Evolutionary conservation across 2,113 vertebrate species (phyloP).

Genomic region (Pterocles burchelli): DNA sequence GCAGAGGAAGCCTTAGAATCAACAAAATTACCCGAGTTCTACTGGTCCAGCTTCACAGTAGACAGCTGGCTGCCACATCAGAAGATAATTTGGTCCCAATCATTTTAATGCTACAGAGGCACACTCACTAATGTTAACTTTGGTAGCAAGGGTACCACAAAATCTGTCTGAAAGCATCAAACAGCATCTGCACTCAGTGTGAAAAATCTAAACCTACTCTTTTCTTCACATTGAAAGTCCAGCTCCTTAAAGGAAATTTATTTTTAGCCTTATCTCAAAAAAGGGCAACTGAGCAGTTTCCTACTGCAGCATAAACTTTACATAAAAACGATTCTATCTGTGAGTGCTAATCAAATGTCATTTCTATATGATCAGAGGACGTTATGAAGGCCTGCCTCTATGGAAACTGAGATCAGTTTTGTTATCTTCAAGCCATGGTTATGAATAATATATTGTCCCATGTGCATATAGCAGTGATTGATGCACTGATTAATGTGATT

Average conservation of each 20-base stretch:
- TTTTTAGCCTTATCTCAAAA: constrained; percentile 30
- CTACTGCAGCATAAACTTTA: background rate
- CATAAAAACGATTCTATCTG: constrained; percentile 4
- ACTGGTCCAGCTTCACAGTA: background rate
- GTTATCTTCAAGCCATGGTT: background rate
- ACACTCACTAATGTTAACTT: background rate
- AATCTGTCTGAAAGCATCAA: background rate
- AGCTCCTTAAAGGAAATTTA: background rate
- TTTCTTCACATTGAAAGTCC: background rate
- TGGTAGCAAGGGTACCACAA: background rate
- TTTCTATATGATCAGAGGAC: background rate
- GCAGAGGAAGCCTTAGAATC: background rate
- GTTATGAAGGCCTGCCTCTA: background rate
- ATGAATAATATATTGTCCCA: background rate
- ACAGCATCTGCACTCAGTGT: background rate
- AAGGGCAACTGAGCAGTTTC: background rate
- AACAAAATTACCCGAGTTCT: background rate
- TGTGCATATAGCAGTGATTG: background rate
- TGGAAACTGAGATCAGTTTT: constrained; percentile 1
- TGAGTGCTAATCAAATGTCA: constrained; percentile 22
- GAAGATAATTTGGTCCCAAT: background rate
- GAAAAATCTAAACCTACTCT: background rate
- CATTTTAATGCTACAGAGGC: background rate
- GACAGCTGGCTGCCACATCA: background rate
- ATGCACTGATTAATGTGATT: background rate